phyloP scores from a whole-genome alignment of 2,888 invertebrate genomes.

The Pammene fasciana region DNA sequence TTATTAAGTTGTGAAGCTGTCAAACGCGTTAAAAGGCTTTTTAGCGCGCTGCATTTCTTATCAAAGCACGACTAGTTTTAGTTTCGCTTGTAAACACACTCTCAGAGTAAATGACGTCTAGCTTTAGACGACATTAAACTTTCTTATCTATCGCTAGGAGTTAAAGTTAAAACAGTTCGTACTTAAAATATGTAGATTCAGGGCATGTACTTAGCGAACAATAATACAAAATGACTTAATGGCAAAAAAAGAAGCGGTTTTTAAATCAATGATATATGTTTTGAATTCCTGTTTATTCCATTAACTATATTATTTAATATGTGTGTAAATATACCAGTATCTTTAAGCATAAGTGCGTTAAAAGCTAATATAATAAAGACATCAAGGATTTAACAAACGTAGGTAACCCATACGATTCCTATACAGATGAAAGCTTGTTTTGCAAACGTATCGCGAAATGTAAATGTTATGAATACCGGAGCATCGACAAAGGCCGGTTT shows the following conservation, averaged over 20 bases:
- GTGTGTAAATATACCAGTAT: too few species aligned
- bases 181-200: background rate
- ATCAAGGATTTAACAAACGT: slow-evolving; percentile 13
- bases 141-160: background rate
- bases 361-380: slow-evolving; percentile 16
- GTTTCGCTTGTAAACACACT: slow-evolving; percentile 10
- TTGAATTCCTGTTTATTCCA: too few species aligned
- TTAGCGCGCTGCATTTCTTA: slow-evolving; percentile 19
- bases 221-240: too few species aligned
- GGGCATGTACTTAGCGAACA: too few species aligned
- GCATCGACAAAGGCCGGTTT: slow-evolving; percentile 28
- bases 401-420: slow-evolving; percentile 7
- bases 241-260: too few species aligned
- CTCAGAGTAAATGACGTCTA: background rate
- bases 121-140: slow-evolving; percentile 1
- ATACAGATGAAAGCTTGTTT: slow-evolving; percentile 11
- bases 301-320: too few species aligned
- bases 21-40: slow-evolving; percentile 28
- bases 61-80: slow-evolving; percentile 8
- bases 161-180: background rate
- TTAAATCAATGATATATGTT: too few species aligned
- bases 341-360: background rate
- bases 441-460: slow-evolving; percentile 28
- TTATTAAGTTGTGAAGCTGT: slow-evolving; percentile 35
- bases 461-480: slow-evolving; percentile 31